Evolutionary conservation across 1,140 invertebrate species (phyloP), one percentile per base, ranked within the genome.

Genomic region (Drosophila sp.): DNA sequence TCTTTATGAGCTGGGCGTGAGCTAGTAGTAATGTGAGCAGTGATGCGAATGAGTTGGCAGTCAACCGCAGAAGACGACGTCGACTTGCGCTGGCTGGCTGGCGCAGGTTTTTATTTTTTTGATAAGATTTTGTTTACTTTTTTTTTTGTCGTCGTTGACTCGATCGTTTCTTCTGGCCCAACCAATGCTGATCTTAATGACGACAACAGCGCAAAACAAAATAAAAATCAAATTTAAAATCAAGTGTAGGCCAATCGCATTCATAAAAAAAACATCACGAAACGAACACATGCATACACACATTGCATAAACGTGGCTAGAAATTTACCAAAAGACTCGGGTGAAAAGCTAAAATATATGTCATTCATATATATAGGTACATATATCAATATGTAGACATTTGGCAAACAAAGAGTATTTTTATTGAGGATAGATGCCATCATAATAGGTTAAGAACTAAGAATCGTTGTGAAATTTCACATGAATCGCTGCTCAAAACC

Each of bases 101-200:
- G 32, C 56, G 32, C 56, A 58, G 56, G 56, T 58, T 38, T 25
- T 17, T 50, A 27, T 50, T 77, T 17, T 50, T 50, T 50, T 77
- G 72, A 78, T 78, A 78, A 78, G 75, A 74, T 78, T 78, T 74
- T 78, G 75, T 78, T 78, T 78, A 78, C 66, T 60, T 70, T 74
- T 74, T 69, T 30, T 38, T 50, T 38, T 17, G 17, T 17, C 17
- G 10, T 11, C 32, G 50, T 56, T 41, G 11, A n/a, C 33, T 50
- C 44, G 44, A 50, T 50, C 44, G 23, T 25, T 50, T 50, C 23
- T 27, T 27, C 44, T 50, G 44, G 7, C 23, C 23, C 23, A 47
- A 50, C 44, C 44, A 50, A 50, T 50, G 44, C 50, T 63, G 41
- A 56, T 41, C 33, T 44, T 41, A 33, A 38, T 41, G 30, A 40